Percentiles rank a stretch among this genome's conserved stretches.
Conservation (phyloP, 2,797 vertebrate species). For the Platyrinchus mystaceus region DNA sequence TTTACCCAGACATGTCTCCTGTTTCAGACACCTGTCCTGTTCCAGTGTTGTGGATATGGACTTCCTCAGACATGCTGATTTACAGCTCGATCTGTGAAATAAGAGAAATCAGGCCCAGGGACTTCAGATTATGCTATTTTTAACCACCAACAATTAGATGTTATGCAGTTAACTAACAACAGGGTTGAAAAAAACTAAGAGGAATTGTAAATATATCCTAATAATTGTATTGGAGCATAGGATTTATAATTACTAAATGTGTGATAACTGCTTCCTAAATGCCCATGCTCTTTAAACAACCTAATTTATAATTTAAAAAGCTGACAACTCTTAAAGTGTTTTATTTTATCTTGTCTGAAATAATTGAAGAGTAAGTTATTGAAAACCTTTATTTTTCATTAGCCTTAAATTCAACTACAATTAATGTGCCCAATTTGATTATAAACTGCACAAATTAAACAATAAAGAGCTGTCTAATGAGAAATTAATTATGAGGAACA, state of each 20-base stretch:
- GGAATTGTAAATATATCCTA: conserved; percentile 78
- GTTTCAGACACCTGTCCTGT: background rate
- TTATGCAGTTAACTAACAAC: conserved; percentile 55
- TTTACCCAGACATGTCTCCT: background rate
- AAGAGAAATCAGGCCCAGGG: background rate
- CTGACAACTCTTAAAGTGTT: conserved; percentile 81
- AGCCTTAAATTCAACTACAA: conserved; percentile 91
- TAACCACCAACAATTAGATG: conserved; percentile 42
- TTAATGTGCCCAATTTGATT: conserved; percentile 99
- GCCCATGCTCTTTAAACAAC: conserved; percentile 82
- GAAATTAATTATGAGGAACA: conserved; percentile 98
- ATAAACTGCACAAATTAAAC: conserved; percentile 99
- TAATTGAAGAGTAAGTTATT: conserved; percentile 87
- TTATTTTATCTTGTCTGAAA: conserved; percentile 86
- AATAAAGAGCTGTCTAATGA: conserved; percentile 99
- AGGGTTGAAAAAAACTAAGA: conserved; percentile 35
- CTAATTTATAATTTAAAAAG: conserved; percentile 89
- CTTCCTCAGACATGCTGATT: background rate
- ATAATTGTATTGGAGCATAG: conserved; percentile 80
- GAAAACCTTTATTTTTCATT: conserved; percentile 93
- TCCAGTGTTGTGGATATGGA: fast-evolving
- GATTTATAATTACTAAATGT: conserved; percentile 89
- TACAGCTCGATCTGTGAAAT: background rate
- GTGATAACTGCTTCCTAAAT: conserved; percentile 89
- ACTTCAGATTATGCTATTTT: conserved; percentile 41